Conservation (phyloP, 2,797 vertebrate species). For the Cichlasoma orientale region DNA sequence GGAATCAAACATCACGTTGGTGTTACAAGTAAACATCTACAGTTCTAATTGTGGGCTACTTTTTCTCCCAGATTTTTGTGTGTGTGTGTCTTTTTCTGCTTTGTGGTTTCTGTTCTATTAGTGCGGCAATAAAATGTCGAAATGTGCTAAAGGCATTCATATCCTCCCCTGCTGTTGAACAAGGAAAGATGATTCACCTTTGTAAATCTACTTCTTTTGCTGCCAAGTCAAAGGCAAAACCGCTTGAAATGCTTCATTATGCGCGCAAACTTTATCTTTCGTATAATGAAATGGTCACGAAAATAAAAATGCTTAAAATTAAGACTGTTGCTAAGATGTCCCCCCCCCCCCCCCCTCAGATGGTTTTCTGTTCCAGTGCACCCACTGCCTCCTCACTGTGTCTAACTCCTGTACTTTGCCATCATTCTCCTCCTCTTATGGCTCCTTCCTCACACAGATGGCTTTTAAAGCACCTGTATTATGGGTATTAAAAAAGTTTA, state of each 20-base stretch:
- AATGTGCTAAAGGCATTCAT: background rate
- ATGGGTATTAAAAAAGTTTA: conserved; percentile 65
- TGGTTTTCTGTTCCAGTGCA: conserved; percentile 8
- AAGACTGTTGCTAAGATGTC: background rate
- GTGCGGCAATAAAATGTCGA: background rate
- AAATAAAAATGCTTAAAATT: background rate
- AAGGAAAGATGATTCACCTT: background rate
- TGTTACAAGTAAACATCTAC: background rate
- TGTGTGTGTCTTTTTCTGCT: background rate
- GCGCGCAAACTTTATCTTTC: background rate
- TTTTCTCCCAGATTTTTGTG: background rate
- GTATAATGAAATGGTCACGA: background rate
- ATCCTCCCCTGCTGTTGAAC: background rate
- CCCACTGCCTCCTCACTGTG: conserved; percentile 13
- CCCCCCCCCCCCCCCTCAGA: background rate
- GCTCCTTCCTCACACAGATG: conserved; percentile 59
- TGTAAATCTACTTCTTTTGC: background rate
- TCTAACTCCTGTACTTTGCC: conserved; percentile 30
- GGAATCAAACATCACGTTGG: background rate
- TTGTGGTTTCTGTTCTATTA: background rate
- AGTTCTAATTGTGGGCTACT: background rate
- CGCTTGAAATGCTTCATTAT: background rate
- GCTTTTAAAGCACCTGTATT: conserved; percentile 75
- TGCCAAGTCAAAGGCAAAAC: background rate
- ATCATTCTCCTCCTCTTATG: conserved; percentile 42